A percentile compares a stretch with the other conserved stretches of the same genome.
These are phyloP conservation scores for Antennarius striatus DNA, from an alignment of 2,113 vertebrate species.

Conservation along the genomic window DNA sequence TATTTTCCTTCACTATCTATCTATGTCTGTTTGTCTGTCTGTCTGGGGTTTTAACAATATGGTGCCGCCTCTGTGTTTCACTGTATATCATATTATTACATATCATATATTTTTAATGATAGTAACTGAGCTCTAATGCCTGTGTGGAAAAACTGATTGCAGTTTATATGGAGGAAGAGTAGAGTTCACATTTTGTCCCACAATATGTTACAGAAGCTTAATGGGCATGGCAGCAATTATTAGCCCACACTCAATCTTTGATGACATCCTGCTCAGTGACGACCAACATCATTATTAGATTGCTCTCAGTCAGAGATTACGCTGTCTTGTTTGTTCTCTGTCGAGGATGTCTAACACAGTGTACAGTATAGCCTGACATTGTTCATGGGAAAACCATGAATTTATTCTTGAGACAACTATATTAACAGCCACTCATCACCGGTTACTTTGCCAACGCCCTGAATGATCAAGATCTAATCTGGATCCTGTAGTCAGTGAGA, in stretches of 20 bases:
- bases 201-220: slow-evolving; percentile 41
- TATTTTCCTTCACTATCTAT: too few relatives aligned
- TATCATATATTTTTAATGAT: not conserved
- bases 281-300: slow-evolving; percentile 72
- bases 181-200: slow-evolving; percentile 18
- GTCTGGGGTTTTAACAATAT: not conserved
- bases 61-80: not conserved
- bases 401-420: slow-evolving; percentile 10
- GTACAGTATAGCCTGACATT: slow-evolving; percentile 3
- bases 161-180: not conserved
- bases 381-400: not conserved
- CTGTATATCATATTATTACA: not conserved
- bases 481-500: slow-evolving; percentile 39
- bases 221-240: slow-evolving; percentile 63
- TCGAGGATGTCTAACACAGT: not conserved
- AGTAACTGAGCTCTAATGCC: not conserved
- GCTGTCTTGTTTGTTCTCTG: slow-evolving; percentile 1
- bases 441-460: slow-evolving; percentile 71
- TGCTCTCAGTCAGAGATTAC: slow-evolving; percentile 62
- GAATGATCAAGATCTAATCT: slow-evolving; percentile 35
- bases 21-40: not conserved
- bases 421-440: slow-evolving; percentile 30
- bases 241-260: slow-evolving; percentile 58
- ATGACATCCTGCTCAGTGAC: slow-evolving; percentile 65
- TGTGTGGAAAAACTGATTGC: slow-evolving; percentile 20